Evolutionary conservation across 2,888 invertebrate species (phyloP).

Genomic region (Trissolcus japonicus): DNA sequence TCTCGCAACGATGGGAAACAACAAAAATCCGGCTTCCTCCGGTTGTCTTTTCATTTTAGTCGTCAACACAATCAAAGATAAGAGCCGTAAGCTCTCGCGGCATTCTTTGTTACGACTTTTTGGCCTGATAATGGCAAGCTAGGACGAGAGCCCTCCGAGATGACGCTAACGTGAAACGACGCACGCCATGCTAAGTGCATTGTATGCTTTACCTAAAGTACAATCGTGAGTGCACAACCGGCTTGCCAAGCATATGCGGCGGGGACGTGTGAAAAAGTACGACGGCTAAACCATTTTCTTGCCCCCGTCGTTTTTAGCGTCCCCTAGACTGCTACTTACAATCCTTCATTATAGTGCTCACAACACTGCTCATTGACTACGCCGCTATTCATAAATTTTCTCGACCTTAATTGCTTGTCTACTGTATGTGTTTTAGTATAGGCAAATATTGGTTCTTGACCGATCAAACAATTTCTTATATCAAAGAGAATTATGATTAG

Average conservation of each 20-base stretch:
- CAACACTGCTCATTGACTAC: slow-evolving; percentile 37
- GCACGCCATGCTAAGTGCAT: slow-evolving; percentile 54
- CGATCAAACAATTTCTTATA: background rate
- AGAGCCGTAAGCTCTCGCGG: slow-evolving; percentile 44
- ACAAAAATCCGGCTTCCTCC: background rate
- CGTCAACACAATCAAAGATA: slow-evolving; percentile 47
- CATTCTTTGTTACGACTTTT: slow-evolving; percentile 46
- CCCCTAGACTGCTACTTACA: slow-evolving; percentile 23
- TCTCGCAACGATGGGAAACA: slow-evolving; percentile 5
- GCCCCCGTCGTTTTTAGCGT: slow-evolving; percentile 37
- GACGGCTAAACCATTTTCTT: slow-evolving; percentile 38
- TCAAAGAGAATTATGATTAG: no score
- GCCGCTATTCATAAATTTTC: slow-evolving; percentile 27
- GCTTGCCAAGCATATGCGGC: slow-evolving; percentile 24
- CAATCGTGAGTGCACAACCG: slow-evolving; percentile 34
- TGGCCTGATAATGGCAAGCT: slow-evolving; percentile 49
- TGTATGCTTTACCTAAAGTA: slow-evolving; percentile 39
- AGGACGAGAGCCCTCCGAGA: slow-evolving; percentile 47
- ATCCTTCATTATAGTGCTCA: slow-evolving; percentile 25
- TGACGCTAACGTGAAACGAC: slow-evolving; percentile 48
- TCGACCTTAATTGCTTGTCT: slow-evolving; percentile 37
- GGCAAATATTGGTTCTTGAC: slow-evolving; percentile 4
- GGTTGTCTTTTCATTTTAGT: slow-evolving; percentile 18
- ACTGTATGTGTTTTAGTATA: slow-evolving; percentile 20
- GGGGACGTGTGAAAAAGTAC: slow-evolving; percentile 35